Percentiles rank a stretch among this genome's conserved stretches.
phyloP scores from a whole-genome alignment of 2,888 invertebrate species.

The Apantesis nais region DNA sequence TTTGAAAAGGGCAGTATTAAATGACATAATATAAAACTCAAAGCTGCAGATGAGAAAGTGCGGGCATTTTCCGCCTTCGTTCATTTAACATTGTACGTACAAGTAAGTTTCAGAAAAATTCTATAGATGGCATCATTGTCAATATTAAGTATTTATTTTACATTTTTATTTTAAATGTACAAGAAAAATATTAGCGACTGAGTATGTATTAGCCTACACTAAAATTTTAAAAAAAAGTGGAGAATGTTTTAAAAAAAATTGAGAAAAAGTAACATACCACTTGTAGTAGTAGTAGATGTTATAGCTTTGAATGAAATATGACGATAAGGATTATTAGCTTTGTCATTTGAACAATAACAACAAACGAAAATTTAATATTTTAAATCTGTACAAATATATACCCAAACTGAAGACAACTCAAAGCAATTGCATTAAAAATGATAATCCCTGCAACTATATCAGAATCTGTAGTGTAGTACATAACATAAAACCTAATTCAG shows the following conservation, averaged over 20 bases:
- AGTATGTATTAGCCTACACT: too few relatives aligned
- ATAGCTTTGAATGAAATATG: too few relatives aligned
- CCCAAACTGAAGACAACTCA: background rate
- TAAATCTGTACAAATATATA: background rate
- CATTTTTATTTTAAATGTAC: background rate
- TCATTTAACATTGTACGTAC: background rate
- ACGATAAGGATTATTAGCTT: too few relatives aligned
- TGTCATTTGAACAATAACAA: too few relatives aligned
- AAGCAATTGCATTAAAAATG: constrained; percentile 14
- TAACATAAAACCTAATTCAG: constrained; percentile 43
- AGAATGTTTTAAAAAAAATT: too few relatives aligned
- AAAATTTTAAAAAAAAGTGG: too few relatives aligned
- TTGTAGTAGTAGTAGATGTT: too few relatives aligned
- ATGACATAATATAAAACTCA: background rate
- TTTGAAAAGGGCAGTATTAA: background rate
- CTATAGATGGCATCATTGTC: constrained; percentile 31
- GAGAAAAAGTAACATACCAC: too few relatives aligned
- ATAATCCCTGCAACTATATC: constrained; percentile 34
- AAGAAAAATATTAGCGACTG: background rate
- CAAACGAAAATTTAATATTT: too few relatives aligned
- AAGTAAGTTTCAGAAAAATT: background rate
- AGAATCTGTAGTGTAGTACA: too few relatives aligned
- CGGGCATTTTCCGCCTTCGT: background rate
- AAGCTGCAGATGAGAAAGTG: too few relatives aligned
- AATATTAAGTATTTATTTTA: background rate